phyloP scores from a whole-genome alignment of 2,888 invertebrate genomes.

The Brenthis ino region DNA sequence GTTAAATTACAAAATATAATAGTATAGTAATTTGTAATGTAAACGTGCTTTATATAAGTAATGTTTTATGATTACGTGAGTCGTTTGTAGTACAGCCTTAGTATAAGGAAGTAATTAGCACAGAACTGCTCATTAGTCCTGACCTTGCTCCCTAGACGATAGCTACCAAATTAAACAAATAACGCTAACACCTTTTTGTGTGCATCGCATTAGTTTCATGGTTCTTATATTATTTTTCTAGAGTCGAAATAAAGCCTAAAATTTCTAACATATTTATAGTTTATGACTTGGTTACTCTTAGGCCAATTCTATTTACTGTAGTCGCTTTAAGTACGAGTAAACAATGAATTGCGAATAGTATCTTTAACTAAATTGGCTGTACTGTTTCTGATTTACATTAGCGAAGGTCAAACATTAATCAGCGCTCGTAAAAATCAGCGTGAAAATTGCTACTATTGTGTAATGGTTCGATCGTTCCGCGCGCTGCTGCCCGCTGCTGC shows the following conservation, averaged over 20 bases:
- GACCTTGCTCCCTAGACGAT: conserved; percentile 13
- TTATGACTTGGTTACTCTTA: too few species aligned
- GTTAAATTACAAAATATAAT: neutral
- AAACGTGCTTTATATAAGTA: neutral
- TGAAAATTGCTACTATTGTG: neutral
- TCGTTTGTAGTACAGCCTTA: neutral
- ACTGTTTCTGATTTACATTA: conserved; percentile 1
- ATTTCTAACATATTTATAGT: too few species aligned
- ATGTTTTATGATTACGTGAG: neutral
- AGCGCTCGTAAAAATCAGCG: conserved; percentile 5
- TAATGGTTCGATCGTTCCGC: neutral
- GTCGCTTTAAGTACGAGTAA: too few species aligned
- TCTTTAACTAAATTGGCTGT: too few species aligned
- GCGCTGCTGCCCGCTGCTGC: too few species aligned
- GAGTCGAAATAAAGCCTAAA: too few species aligned
- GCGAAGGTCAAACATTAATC: conserved; percentile 16
- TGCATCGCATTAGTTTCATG: too few species aligned
- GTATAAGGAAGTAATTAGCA: conserved; percentile 19
- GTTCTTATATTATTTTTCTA: neutral
- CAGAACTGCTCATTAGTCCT: conserved; percentile 12
- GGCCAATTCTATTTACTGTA: too few species aligned
- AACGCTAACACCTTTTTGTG: neutral
- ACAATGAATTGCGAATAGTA: too few species aligned
- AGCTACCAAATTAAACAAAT: conserved; percentile 20
- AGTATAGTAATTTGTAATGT: neutral